phyloP scores from a whole-genome alignment of 1,140 invertebrate genomes.

The Araneus ventricosus region DNA sequence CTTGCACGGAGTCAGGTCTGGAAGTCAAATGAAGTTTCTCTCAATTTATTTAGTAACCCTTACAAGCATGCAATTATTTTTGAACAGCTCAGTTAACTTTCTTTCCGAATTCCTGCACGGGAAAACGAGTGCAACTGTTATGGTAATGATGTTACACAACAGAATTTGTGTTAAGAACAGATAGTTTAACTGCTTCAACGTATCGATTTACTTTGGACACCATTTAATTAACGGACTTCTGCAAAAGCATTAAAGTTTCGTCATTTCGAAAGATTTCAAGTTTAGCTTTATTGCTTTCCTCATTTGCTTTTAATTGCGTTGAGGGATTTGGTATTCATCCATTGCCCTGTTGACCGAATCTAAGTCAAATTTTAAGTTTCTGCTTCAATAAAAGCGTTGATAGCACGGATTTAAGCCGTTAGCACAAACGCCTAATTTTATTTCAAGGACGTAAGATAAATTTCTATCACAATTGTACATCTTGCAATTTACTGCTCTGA shows the following conservation, averaged over 20 bases:
- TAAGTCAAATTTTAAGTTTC: neutral
- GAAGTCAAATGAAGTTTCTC: conserved; percentile 10
- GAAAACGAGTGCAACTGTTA: neutral
- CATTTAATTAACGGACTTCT: neutral
- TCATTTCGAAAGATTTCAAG: neutral
- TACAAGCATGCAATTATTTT: conserved; percentile 6
- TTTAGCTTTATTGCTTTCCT: neutral
- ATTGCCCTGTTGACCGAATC: neutral
- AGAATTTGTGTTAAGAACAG: conserved; percentile 12
- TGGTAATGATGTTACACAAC: conserved; percentile 28
- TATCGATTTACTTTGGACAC: conserved; percentile 18
- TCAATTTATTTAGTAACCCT: neutral
- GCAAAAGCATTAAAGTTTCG: neutral
- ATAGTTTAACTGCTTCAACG: conserved; percentile 16
- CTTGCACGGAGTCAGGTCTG: neutral
- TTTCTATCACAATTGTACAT: too few relatives aligned
- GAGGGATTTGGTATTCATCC: neutral
- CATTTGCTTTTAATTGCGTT: neutral
- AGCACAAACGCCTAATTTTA: too few relatives aligned
- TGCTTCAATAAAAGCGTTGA: neutral
- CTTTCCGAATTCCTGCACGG: neutral
- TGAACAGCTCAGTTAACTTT: conserved; percentile 3
- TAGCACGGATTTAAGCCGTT: neutral
- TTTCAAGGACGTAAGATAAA: too few relatives aligned
- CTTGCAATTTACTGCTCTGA: too few relatives aligned